These are phyloP conservation scores for Eleginops maclovinus DNA, from an alignment of 2,113 vertebrate species.

Conservation along the genomic window DNA sequence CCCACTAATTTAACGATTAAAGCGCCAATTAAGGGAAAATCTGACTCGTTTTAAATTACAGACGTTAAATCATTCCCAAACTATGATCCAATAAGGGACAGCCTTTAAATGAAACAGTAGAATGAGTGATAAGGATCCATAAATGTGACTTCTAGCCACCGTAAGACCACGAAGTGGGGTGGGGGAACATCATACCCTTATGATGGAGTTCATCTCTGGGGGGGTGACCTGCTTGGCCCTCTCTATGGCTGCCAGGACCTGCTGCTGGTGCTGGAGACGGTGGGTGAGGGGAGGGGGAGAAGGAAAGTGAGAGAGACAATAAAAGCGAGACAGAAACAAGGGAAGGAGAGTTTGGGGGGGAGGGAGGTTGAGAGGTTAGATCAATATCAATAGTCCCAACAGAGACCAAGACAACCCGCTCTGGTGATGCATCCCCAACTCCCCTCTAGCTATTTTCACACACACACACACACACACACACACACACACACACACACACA, in stretches of 20 bases:
- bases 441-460: too few species aligned
- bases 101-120: slow-evolving; percentile 15
- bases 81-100: slow-evolving; percentile 2
- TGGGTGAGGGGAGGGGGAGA: background rate
- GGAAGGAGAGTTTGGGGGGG: slow-evolving; percentile 32
- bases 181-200: slow-evolving; percentile 87
- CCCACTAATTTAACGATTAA: background rate
- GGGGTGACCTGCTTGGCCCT: slow-evolving; percentile 98
- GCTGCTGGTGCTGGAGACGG: slow-evolving; percentile 93
- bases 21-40: background rate
- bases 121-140: slow-evolving; percentile 29
- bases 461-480: too few species aligned
- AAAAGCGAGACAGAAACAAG: slow-evolving; percentile 64
- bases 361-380: slow-evolving; percentile 71
- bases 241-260: slow-evolving; percentile 97
- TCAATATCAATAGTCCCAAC: slow-evolving; percentile 77
- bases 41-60: background rate
- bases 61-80: background rate
- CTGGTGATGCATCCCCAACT: slow-evolving; percentile 50
- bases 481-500: too few species aligned
- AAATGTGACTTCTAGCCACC: slow-evolving; percentile 19
- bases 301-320: slow-evolving; percentile 58
- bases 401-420: slow-evolving; percentile 57
- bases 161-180: slow-evolving; percentile 5
- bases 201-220: slow-evolving; percentile 99